Conservation (phyloP, 2,888 invertebrate species). For the Phlogophora meticulosa region DNA sequence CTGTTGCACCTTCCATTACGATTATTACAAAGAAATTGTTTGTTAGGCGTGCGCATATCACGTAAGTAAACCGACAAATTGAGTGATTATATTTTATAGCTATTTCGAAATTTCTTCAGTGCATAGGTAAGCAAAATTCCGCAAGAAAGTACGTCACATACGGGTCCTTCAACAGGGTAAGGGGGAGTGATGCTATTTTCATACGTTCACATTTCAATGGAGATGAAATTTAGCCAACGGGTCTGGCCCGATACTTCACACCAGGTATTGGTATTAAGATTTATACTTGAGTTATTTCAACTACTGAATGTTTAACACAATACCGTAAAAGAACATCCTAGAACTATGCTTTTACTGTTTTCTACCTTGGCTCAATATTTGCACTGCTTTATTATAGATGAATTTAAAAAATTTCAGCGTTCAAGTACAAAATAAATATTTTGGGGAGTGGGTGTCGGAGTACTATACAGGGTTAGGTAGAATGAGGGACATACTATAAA, state of each 20-base stretch:
- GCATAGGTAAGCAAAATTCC: conserved; percentile 25
- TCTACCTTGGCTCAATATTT: background rate
- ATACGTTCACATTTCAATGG: conserved; percentile 19
- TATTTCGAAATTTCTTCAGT: conserved; percentile 18
- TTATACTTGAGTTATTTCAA: background rate
- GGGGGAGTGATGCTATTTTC: conserved; percentile 27
- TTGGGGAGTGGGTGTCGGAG: too few species aligned
- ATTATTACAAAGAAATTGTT: conserved; percentile 15
- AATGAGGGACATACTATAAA: too few species aligned
- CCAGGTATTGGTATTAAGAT: background rate
- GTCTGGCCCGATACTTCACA: background rate
- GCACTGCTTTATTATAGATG: background rate
- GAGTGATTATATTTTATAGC: background rate
- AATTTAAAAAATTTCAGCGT: too few species aligned
- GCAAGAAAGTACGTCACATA: conserved; percentile 26
- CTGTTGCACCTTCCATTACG: background rate
- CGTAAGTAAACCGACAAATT: conserved; percentile 1
- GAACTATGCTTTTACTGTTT: background rate
- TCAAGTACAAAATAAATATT: too few species aligned
- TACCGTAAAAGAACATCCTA: background rate
- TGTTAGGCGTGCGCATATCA: background rate
- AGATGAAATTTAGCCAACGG: conserved; percentile 18
- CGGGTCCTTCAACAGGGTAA: conserved; percentile 36
- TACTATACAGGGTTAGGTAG: too few species aligned
- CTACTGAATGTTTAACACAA: background rate